Base-by-base conservation (phyloP, 2,797 vertebrate species). In the Rhinichthys osculus region DNA sequence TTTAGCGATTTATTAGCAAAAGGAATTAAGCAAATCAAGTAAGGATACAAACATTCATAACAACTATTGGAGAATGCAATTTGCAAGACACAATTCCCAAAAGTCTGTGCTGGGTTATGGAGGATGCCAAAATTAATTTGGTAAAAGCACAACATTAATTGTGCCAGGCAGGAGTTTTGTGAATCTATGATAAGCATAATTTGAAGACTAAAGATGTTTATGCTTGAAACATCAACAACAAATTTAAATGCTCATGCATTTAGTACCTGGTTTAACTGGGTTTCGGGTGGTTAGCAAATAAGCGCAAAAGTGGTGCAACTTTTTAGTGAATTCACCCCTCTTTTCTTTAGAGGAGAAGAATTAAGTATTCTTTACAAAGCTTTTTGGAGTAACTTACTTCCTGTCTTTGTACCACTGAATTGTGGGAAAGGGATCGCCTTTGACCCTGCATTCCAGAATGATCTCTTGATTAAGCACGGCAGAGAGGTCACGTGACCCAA, bases 381-480 rank as follows among this genome's bases (percentile, higher is more conserved):
- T 70, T 23, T 69, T 23, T 78, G 27, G 47, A 40, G 33, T 30
- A 40, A 95, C 97, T 96, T 92, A 99, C 98, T 96, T 99, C 91
- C 97, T 95, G 89, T 99, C 97, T 92, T 99, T 99, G 94, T 96
- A 98, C 98, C 98, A 99, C 89, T 97, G 96, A 87, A 99, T 94
- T 77, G 90, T 90, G 50, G 98, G 98, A 87, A 96, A 95, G 17
- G 98, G 98, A 33, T 93, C 93, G 81, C 98, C 98, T 90, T 93
- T 95, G 82, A 97, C 97, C 73, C 90, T 95, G 88, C 98, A 99
- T 88, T 98, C 96, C 81, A 99, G 93, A 71, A 47, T 95, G 78
- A 94, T 85, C 27, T 96, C 95, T 86, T 96, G 95, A 92, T 94
- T 97, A 88, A 98, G 94, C 84, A 96, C 84, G 23, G 96, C 95